phyloP scores from a whole-genome alignment of 2,797 vertebrate genomes.

The Amblyopsis hoosieri region DNA sequence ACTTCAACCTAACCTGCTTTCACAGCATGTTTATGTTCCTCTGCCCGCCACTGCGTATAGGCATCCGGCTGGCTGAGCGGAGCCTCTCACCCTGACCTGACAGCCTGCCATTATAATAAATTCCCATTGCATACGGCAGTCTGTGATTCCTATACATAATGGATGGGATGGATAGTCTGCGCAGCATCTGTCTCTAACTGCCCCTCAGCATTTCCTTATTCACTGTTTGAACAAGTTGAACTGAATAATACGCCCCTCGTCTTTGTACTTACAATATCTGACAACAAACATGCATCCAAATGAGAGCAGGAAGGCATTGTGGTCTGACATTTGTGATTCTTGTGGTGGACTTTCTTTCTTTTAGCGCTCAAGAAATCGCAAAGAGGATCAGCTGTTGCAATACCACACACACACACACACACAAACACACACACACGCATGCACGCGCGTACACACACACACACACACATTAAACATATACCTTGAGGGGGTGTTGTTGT shows the following conservation, averaged over 20 bases:
- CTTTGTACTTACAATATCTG: conserved; percentile 38
- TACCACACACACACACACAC: conserved; percentile 16
- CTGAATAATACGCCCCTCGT: conserved; percentile 43
- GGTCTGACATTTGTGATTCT: conserved; percentile 41
- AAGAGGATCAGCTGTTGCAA: conserved; percentile 63
- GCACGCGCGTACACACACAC: neutral
- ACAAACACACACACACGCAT: neutral
- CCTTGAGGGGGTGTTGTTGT: conserved; percentile 62
- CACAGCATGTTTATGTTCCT: conserved; percentile 33
- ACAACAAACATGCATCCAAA: conserved; percentile 45
- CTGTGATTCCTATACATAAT: conserved; percentile 60
- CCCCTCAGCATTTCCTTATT: conserved; percentile 23
- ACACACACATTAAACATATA: conserved; percentile 51
- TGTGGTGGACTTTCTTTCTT: conserved; percentile 27
- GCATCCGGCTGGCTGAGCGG: conserved; percentile 24
- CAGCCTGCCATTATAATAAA: conserved; percentile 62
- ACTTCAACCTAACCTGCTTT: conserved; percentile 22
- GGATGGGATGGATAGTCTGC: conserved; percentile 46
- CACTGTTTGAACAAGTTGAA: conserved; percentile 9
- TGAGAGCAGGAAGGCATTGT: conserved; percentile 37
- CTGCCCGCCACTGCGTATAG: conserved; percentile 12
- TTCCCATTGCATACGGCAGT: conserved; percentile 40
- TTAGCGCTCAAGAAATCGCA: conserved; percentile 46
- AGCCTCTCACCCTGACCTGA: conserved; percentile 57
- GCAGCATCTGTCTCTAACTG: conserved; percentile 55